Base-by-base conservation (phyloP, 2,113 vertebrate genomes). In the Tauraco erythrolophus region DNA sequence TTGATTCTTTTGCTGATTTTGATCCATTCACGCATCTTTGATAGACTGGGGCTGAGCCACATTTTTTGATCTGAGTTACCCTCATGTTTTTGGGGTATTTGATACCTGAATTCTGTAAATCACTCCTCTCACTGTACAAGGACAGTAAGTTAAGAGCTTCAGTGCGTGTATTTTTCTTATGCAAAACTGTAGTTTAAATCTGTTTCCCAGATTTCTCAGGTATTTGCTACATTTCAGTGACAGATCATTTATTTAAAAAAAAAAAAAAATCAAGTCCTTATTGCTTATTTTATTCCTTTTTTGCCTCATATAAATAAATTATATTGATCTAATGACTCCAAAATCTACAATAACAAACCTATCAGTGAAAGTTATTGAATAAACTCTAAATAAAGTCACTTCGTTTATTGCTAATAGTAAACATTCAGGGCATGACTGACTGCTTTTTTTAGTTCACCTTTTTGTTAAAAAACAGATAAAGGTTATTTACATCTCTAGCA, bases 401-500 rank as follows among this genome's bases (percentile, higher is more conserved):
- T 92, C 8, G 7, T 94, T 84, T 45, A 30, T 56, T 71, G 58
- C 62, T 81, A 91, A 81, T 96, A 96, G 95, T 96, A 97, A 97
- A 97, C 92, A 92, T 54, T 89, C 84, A 85, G 85, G 70, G 77
- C 94, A 94, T 90, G 92, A 91, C 56, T 51, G 56, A 82, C 45
- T 96, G 91, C 89, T 95, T 96, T 91, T 97, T 97, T 97, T 91
- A 92, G 88, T 95, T 97, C 93, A 95, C 90, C 96, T 97, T 97
- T 83, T 89, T 94, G 53, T 92, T 95, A 95, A 96, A 95, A 96
- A 95, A 89, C 61, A 97, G 96, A 98, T 93, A 95, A 97, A 97
- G 92, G 94, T 97, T 98, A 98, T 98, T 98, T 98, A 98, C 82
- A 96, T 98, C 92, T 94, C 84, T 82, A 79, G 89, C 89, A 53